Percentiles rank a stretch among this genome's conserved stretches.
phyloP scores from a whole-genome alignment of 2,113 vertebrate species.

The Corvus moneduloides region DNA sequence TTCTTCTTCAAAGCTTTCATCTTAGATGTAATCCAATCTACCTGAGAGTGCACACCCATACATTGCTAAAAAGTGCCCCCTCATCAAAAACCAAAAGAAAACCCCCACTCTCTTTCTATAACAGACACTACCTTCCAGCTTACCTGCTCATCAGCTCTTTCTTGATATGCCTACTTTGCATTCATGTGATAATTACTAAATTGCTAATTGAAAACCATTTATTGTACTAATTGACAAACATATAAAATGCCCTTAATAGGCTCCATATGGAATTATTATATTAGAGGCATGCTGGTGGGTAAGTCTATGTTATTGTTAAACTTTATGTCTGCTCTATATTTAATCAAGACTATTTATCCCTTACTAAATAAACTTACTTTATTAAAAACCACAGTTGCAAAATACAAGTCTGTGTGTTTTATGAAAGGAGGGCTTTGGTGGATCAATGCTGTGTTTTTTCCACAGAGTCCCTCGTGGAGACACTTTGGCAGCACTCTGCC shows the following conservation, averaged over 20 bases:
- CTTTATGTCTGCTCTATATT: not conserved
- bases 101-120: not conserved
- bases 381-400: not conserved
- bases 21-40: not conserved
- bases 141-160: not conserved
- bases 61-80: not conserved
- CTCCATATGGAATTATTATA: not conserved
- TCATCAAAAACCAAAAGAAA: accelerated
- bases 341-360: not conserved
- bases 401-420: not conserved
- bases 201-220: not conserved
- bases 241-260: not conserved
- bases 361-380: not conserved
- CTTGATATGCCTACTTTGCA: not conserved
- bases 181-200: not conserved
- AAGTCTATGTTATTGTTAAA: not conserved
- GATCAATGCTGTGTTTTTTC: too few species aligned
- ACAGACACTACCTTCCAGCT: not conserved
- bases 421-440: too few species aligned
- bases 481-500: too few species aligned
- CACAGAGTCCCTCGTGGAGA: too few species aligned
- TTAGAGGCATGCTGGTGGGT: not conserved
- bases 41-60: not conserved
- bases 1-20: not conserved
- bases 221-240: not conserved